Evolutionary conservation across 2,888 invertebrate species (phyloP).

Genomic region (Papilio protenor): DNA sequence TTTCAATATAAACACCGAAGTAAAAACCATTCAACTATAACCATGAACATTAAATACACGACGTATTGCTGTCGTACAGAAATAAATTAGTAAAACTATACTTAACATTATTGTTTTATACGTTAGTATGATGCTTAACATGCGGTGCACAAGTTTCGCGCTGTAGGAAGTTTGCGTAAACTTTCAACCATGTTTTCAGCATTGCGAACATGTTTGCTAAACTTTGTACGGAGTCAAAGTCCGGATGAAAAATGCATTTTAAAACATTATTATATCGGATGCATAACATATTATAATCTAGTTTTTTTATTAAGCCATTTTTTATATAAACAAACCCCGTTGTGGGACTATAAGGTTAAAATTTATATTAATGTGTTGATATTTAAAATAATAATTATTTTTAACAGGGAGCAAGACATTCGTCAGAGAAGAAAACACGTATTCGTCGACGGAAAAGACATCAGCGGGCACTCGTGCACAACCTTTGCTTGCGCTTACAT

Average conservation of each 20-base stretch:
- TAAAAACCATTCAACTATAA: not conserved
- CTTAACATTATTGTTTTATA: slow-evolving; percentile 14
- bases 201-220: slow-evolving; percentile 27
- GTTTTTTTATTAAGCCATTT: not conserved
- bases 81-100: slow-evolving; percentile 25
- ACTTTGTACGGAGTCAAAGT: slow-evolving; percentile 19
- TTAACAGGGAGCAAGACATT: slow-evolving; percentile 51
- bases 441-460: slow-evolving; percentile 66
- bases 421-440: slow-evolving; percentile 59
- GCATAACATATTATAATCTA: not conserved
- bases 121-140: slow-evolving; percentile 23
- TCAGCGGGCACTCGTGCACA: slow-evolving; percentile 54
- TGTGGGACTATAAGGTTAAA: too few species aligned
- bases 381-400: not conserved
- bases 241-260: not conserved
- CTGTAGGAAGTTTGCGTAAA: slow-evolving; percentile 30
- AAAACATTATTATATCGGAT: not conserved
- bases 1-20: not conserved
- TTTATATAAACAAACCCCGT: not conserved
- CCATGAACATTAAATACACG: not conserved
- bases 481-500: slow-evolving; percentile 52
- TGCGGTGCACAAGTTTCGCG: slow-evolving; percentile 16
- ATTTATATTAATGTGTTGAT: not conserved
- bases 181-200: slow-evolving; percentile 14
- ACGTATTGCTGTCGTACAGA: not conserved